Base-by-base conservation (phyloP, 2,888 invertebrate genomes). In the Orchesellides sinensis region DNA sequence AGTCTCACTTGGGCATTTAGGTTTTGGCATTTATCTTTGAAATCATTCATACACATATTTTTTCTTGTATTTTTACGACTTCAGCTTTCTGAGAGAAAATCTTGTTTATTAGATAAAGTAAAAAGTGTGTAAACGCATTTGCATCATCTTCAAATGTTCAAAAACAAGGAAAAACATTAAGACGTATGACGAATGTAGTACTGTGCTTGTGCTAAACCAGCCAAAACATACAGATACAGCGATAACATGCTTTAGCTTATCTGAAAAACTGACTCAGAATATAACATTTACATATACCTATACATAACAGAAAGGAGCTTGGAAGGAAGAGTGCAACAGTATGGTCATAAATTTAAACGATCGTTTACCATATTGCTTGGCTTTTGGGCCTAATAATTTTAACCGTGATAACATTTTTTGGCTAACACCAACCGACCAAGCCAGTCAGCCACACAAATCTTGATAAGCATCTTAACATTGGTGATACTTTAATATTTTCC, bases 311-410 rank as follows among this genome's bases (percentile, higher is more conserved):
- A 40, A 40, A n/a, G 40, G 40, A 14, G 40, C n/a, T 40, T 29
- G 47, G 19, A 40, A 66, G 49, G 63, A 21, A 52, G 49, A 66
- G 75, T 54, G 75, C 75, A 75, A 75, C 75, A 75, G 75, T 54
- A 66, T 66, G 75, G 66, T 54, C 65, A 75, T 75, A 75, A 75
- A 75, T 75, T 75, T 66, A 40, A 66, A 66, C 12, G 52, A 35
- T 73, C 45, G 63, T 73, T 73, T 73, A 63, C 73, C 73, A 73
- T 73, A 63, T 63, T 73, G 73, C 61, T 73, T 32, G n/a, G 35
- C 73, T 35, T n/a, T n/a, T 63, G 73, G 49, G 23, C 35, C 49
- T 52, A 63, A 73, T 73, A 73, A 73, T 73, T 73, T 73, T 56
- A 45, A 10, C 59, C 59, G 14, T 73, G 72, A 59, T 59, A 61